Evolutionary conservation across 1,140 invertebrate genomes (phyloP).

Genomic region (Caenorhabditis tropicalis): DNA sequence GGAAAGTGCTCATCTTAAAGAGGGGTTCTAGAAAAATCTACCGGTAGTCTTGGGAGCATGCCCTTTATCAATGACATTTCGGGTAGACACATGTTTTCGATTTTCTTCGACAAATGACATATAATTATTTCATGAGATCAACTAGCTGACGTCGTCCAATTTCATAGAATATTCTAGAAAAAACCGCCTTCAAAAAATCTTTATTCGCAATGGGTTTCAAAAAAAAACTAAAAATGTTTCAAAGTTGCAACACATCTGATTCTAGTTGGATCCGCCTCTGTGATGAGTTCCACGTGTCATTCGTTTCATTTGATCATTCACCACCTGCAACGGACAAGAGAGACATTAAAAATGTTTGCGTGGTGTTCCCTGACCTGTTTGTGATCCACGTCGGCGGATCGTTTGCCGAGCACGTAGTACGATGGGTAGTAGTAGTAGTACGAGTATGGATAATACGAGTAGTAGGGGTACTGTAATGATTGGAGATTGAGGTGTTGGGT

Average conservation of each 20-base stretch:
- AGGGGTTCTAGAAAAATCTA: too few species aligned
- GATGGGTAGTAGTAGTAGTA: conserved; percentile 51
- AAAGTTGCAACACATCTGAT: neutral
- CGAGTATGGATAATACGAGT: conserved; percentile 41
- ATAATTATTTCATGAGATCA: too few species aligned
- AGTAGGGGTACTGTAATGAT: conserved; percentile 46
- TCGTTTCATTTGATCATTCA: neutral
- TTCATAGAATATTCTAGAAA: too few species aligned
- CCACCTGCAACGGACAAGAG: neutral
- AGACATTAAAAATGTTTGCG: neutral
- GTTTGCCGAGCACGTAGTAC: conserved; percentile 41
- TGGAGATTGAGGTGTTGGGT: too few species aligned
- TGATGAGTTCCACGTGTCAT: conserved; percentile 41
- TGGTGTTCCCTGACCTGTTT: neutral
- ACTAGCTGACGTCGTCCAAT: too few species aligned
- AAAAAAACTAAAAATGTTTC: neutral
- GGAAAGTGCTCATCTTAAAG: neutral
- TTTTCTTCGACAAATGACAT: too few species aligned
- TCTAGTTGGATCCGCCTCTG: neutral
- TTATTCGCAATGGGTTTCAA: too few species aligned
- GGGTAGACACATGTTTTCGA: too few species aligned
- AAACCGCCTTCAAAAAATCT: too few species aligned
- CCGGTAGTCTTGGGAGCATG: too few species aligned
- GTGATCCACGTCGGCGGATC: conserved; percentile 26
- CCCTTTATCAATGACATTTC: too few species aligned